These are phyloP conservation scores for Shinisaurus crocodilurus DNA, from an alignment of 2,113 vertebrate genomes.

Conservation along the genomic window DNA sequence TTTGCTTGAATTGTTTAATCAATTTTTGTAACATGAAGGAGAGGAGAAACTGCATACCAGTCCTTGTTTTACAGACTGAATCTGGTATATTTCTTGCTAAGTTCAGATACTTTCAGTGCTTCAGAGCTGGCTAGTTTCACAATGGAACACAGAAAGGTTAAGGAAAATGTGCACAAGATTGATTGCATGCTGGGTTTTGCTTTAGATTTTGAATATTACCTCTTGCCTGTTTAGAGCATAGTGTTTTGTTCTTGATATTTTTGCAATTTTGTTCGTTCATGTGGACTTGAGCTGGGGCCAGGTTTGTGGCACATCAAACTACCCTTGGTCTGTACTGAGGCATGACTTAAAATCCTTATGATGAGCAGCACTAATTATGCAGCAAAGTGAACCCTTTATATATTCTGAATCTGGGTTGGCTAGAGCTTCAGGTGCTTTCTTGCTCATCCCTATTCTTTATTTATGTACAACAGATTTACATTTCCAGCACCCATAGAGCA, in stretches of 20 bases:
- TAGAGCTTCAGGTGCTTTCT: conserved; percentile 10
- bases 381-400: neutral
- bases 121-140: neutral
- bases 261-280: neutral
- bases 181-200: neutral
- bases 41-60: conserved; percentile 20
- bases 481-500: conserved; percentile 2
- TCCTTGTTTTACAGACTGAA: neutral
- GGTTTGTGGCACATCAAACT: neutral
- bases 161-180: neutral
- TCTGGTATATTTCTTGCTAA: neutral
- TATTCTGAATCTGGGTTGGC: neutral
- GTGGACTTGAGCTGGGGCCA: neutral
- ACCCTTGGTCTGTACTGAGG: neutral
- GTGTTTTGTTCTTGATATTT: neutral
- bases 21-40: neutral
- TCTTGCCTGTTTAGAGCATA: neutral
- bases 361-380: conserved; percentile 2
- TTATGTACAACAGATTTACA: neutral
- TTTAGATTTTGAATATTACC: neutral
- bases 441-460: conserved; percentile 15
- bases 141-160: neutral
- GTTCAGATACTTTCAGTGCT: neutral
- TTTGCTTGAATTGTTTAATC: conserved; percentile 16
- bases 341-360: neutral